phyloP scores from a whole-genome alignment of 1,140 invertebrate genomes.

The Drosophila kikkawai region DNA sequence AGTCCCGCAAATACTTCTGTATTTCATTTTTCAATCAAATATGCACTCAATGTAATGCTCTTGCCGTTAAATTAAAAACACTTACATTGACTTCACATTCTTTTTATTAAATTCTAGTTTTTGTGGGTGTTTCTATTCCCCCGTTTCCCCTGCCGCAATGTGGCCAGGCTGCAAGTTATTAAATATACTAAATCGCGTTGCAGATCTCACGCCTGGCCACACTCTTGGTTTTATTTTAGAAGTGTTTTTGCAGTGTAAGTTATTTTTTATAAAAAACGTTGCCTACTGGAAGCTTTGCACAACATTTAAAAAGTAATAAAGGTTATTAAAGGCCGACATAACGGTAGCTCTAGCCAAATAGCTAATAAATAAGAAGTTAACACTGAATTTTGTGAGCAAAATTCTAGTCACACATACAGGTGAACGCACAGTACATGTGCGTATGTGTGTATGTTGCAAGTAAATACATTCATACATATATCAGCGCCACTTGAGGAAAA shows the following conservation, averaged over 20 bases:
- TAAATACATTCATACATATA: slow-evolving; percentile 46
- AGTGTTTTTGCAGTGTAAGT: slow-evolving; percentile 41
- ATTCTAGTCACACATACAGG: slow-evolving; percentile 27
- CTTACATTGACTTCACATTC: neutral
- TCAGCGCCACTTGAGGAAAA: slow-evolving; percentile 29
- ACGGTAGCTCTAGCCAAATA: neutral
- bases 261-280: slow-evolving; percentile 32
- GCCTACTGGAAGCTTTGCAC: neutral
- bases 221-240: slow-evolving; percentile 38
- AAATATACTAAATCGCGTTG: neutral
- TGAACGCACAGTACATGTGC: neutral
- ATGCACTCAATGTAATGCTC: neutral
- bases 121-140: slow-evolving; percentile 18
- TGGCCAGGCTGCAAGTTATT: neutral
- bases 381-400: slow-evolving; percentile 4
- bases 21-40: neutral
- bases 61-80: neutral
- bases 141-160: neutral
- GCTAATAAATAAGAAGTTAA: neutral
- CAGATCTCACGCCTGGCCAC: slow-evolving; percentile 6
- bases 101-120: slow-evolving; percentile 2
- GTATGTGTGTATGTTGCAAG: slow-evolving; percentile 42
- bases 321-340: neutral
- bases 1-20: neutral
- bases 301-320: slow-evolving; percentile 6